Base-by-base conservation (phyloP, 2,888 invertebrate species). In the Chamaedrilus cognettii region DNA sequence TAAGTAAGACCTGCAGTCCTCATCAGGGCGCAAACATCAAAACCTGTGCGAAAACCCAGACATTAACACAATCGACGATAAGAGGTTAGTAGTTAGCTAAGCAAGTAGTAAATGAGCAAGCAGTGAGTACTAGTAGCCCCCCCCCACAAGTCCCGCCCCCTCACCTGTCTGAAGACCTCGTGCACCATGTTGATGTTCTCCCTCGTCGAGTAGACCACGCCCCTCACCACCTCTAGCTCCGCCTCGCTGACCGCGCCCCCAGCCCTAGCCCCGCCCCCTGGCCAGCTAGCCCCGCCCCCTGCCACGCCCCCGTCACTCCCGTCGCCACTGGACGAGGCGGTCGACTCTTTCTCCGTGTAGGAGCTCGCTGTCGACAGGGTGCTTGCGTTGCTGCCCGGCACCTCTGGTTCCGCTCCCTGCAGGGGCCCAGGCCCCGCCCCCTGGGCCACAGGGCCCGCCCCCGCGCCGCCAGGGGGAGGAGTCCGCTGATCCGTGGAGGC, bases 181-280 rank as follows among this genome's bases (percentile, higher is more conserved):
- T 96, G 93, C 33, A 96, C 89, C 81, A 97, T 93, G 86, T 97
- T 94, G 4, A 97, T 90, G 83, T 96, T 95, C 75, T 94, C 94
- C 59, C 94, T 88, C 51, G 89, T 91, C 33, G 90, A 88, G 81
- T 93, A 94, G 52, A 97, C 86, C 26, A 96, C 94, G 77, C 93
- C 91, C 58, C 93, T 89, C 0, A 95, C 94, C 65, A 95, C 89
- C 61, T 79, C 79, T n/a, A n/a, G n/a, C 62, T 80, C 78, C 66
- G 81, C 81, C 28, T 77, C 78, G 30, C 80, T 80, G 55, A 74
- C 63, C n/a, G 64, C 63, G 57, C 93, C 89, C 0, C 95, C 94
- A 65, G 95, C 90, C 64, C 79, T 79, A 63, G 80, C 77, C 66
- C 82, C 81, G 31, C 77, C 77, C 33, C 80, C 80, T 55, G 74